Percentiles rank a stretch among this genome's conserved stretches.
Evolutionary conservation across 1,140 invertebrate genomes (phyloP).

Genomic region (Contarinia nasturtii): DNA sequence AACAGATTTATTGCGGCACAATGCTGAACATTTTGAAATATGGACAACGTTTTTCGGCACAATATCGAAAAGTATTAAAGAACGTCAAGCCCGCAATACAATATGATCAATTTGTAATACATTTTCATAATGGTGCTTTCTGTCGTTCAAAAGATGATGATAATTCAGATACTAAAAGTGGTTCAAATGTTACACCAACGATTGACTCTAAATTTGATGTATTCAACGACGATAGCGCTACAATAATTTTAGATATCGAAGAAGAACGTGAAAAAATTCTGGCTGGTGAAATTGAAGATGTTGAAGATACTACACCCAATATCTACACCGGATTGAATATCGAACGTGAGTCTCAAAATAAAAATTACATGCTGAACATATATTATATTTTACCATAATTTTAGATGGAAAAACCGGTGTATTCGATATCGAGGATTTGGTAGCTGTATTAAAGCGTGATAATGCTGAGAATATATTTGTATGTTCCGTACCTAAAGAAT

Average conservation of each 20-base stretch:
- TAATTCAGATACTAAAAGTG: too few relatives aligned
- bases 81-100: too few relatives aligned
- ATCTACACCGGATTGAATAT: constrained; percentile 27
- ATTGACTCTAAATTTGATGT: neutral
- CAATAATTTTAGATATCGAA: constrained; percentile 41
- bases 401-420: constrained; percentile 60
- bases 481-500: constrained; percentile 46
- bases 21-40: too few relatives aligned
- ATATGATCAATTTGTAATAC: too few relatives aligned
- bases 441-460: constrained; percentile 53
- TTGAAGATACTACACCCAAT: constrained; percentile 23
- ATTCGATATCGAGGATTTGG: constrained; percentile 71
- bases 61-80: too few relatives aligned
- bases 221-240: constrained; percentile 35
- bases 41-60: too few relatives aligned
- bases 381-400: constrained; percentile 31
- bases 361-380: too few relatives aligned
- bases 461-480: constrained; percentile 69
- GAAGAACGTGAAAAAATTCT: constrained; percentile 33
- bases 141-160: too few relatives aligned
- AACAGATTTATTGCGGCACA: too few relatives aligned
- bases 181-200: neutral
- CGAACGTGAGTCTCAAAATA: constrained; percentile 30
- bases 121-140: too few relatives aligned
- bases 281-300: constrained; percentile 16